A percentile compares a stretch with the other conserved stretches of the same genome.
Evolutionary conservation across 1,140 invertebrate species (phyloP).

Genomic region (Hylaeus anthracinus): DNA sequence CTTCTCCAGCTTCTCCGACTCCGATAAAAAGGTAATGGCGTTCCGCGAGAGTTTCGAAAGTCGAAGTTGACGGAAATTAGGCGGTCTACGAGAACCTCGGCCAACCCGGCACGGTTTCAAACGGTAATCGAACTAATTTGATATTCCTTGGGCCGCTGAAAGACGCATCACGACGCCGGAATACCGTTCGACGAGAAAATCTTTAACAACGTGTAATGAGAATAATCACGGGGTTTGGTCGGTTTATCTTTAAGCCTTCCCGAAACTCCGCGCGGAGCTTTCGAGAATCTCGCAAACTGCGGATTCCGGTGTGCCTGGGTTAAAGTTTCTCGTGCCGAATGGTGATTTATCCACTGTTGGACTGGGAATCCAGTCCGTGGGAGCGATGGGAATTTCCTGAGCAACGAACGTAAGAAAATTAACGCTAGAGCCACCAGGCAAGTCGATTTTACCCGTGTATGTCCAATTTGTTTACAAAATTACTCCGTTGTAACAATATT

Average conservation of each 20-base stretch:
- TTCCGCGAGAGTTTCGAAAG: not conserved
- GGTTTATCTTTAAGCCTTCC: not conserved
- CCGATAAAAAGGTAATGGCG: not conserved
- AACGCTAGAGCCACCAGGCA: too few relatives aligned
- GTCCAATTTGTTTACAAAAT: too few relatives aligned
- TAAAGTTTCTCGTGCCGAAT: not conserved
- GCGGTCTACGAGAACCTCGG: not conserved
- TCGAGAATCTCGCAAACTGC: not conserved
- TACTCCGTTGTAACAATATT: too few relatives aligned
- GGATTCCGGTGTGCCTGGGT: not conserved
- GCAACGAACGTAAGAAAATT: too few relatives aligned
- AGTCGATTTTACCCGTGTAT: too few relatives aligned
- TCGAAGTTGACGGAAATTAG: not conserved
- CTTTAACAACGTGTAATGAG: conserved; percentile 30
- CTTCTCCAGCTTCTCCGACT: not conserved
- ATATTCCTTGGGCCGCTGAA: conserved; percentile 14
- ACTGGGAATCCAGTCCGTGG: too few relatives aligned
- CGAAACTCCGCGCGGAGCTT: not conserved
- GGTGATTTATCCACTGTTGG: not conserved
- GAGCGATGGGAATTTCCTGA: not conserved
- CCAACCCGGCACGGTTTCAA: not conserved
- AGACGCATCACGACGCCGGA: conserved; percentile 5
- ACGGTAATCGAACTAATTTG: conserved; percentile 21
- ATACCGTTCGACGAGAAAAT: conserved; percentile 21
- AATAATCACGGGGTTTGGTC: not conserved